phyloP scores from a whole-genome alignment of 2,113 vertebrate species.

The Phoenicopterus ruber region DNA sequence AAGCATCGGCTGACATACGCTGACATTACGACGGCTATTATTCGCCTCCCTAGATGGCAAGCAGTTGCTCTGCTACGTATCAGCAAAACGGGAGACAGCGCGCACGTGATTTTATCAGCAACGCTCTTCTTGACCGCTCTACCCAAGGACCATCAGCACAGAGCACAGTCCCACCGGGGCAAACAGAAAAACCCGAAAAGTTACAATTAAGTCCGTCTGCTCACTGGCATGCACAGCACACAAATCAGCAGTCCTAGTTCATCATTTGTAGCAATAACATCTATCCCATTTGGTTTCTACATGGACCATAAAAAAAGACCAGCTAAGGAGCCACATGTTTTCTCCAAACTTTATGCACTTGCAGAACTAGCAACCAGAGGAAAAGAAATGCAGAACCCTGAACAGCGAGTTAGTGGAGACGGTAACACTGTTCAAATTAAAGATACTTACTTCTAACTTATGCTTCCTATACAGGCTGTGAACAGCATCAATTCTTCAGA shows the following conservation, averaged over 20 bases:
- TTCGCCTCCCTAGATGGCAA: accelerated
- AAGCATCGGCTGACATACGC: accelerated
- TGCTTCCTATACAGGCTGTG: background rate
- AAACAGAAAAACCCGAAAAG: background rate
- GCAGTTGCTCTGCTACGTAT: background rate
- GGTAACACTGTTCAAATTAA: background rate
- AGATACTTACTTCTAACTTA: background rate
- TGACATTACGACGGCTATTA: background rate
- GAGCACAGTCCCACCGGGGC: background rate
- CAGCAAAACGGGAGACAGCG: background rate
- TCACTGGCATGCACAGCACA: background rate
- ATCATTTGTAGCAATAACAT: background rate
- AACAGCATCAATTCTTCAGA: background rate
- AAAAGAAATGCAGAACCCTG: background rate
- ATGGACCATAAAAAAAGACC: background rate
- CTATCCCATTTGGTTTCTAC: background rate
- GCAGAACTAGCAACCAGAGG: background rate
- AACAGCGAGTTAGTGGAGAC: background rate
- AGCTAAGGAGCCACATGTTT: background rate
- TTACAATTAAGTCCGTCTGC: background rate
- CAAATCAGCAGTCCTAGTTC: background rate
- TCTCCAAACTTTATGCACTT: background rate
- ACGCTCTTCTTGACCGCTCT: accelerated
- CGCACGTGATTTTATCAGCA: accelerated
- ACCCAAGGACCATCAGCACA: background rate